Evolutionary conservation across 2,797 vertebrate genomes (phyloP), one percentile per base, ranked within the genome.

Genomic region (Leuciscus waleckii): DNA sequence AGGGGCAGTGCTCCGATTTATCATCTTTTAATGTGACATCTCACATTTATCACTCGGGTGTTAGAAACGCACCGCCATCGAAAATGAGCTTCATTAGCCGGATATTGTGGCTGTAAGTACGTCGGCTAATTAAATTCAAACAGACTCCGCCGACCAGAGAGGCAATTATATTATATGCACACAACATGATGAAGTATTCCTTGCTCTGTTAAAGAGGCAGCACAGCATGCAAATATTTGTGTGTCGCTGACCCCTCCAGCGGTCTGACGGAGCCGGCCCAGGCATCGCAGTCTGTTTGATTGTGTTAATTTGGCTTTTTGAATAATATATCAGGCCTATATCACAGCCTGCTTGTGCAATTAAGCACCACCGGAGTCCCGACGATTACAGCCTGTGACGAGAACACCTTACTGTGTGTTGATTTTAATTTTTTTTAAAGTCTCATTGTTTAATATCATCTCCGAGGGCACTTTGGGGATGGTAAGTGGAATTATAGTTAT

Each of bases 21-120:
- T 94, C 92, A 92, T 94, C 89, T 89, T 93, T 92, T 89, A 89
- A 91, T 81, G 86, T 89, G 92, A 92, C 89, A 79, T 84, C 85
- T 89, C 91, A 87, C 91, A 93, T 94, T 93, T 88, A 94, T 93
- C 92, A 93, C 87, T 61, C 8, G 71, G 73, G 79, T 88, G 86
- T 88, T 90, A 91, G 56, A 85, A 80, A 77, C 58, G 81, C 84
- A 86, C 89, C 71, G 86, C 82, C 86, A 56, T 76, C 86, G 68
- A 73, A 87, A 90, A 87, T 68, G 88, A 91, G 90, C 91, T 91
- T 92, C 89, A 88, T 92, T 92, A 93, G 91, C 69, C 46, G 73
- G 37, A 88, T 78, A 90, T 90, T 85, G 87, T 81, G 85, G 58
- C 88, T 81, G 88, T 85, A 85, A 88, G 88, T 85, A 90, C 32